Percentiles rank a stretch among this genome's conserved stretches.
phyloP scores from a whole-genome alignment of 2,113 vertebrate species.

The Cavia aperea region DNA sequence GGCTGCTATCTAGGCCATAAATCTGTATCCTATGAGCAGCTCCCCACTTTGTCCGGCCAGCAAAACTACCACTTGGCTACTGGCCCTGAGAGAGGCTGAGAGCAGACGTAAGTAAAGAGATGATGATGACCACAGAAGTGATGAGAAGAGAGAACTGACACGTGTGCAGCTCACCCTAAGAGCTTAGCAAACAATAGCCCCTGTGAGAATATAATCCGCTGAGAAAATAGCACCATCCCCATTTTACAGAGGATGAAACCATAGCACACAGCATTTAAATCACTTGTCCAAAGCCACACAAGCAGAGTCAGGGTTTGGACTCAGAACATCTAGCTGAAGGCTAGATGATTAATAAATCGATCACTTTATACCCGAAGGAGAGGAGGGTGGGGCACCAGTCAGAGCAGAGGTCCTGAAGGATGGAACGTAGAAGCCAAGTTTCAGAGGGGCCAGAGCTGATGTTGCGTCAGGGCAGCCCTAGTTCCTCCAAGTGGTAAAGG shows the following conservation, averaged over 20 bases:
- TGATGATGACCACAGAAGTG: background rate
- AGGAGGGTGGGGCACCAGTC: background rate
- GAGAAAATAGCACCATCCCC: background rate
- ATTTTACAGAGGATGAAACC: background rate
- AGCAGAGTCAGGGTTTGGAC: background rate
- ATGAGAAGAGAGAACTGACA: background rate
- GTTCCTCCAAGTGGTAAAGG: background rate
- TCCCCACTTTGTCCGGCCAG: background rate
- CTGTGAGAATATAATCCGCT: background rate
- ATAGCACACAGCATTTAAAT: background rate
- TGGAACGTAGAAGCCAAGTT: background rate
- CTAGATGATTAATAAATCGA: background rate
- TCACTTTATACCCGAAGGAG: background rate
- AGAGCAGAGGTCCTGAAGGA: background rate
- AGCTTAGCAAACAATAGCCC: background rate
- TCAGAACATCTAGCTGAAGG: background rate
- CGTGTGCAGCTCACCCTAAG: background rate
- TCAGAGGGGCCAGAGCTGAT: background rate
- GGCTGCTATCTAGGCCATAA: conserved; percentile 5
- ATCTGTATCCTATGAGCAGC: conserved; percentile 12
- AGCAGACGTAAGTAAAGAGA: background rate
- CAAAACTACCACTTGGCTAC: background rate
- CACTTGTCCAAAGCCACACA: background rate
- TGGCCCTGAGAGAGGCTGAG: background rate
- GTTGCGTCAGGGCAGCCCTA: background rate